Evolutionary conservation across 2,797 vertebrate genomes (phyloP).

Genomic region (Pseudomugil gertrudae): DNA sequence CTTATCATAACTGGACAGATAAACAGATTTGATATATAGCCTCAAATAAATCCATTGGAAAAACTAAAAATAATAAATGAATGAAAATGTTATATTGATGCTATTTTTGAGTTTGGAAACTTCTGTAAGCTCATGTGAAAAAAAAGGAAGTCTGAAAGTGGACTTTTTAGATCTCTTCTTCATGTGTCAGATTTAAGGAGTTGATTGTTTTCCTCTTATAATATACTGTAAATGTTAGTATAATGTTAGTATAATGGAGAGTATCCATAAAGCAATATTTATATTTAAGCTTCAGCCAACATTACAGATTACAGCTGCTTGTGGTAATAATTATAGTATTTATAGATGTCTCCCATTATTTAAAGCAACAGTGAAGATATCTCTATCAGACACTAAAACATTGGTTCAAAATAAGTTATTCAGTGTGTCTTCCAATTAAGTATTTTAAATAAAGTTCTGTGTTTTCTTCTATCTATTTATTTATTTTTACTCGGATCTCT

Average conservation of each 20-base stretch:
- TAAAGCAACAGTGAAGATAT: neutral
- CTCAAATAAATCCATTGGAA: no score
- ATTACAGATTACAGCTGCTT: neutral
- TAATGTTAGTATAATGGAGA: neutral
- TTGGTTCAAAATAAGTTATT: neutral
- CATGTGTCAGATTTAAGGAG: no score
- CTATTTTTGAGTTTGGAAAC: no score
- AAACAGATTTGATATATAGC: no score
- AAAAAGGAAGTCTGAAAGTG: no score
- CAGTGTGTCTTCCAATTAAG: conserved; percentile 35
- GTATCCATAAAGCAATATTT: neutral
- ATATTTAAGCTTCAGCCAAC: neutral
- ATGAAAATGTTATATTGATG: no score
- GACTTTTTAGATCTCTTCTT: no score
- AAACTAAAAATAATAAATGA: no score
- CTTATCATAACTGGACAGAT: no score
- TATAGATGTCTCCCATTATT: neutral
- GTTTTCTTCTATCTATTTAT: conserved; percentile 24
- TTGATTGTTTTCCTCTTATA: no score
- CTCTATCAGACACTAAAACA: neutral
- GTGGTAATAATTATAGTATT: neutral
- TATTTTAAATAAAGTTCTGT: neutral
- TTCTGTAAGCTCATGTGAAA: no score
- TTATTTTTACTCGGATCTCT: conserved; percentile 4
- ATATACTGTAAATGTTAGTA: neutral